Evolutionary conservation across 2,797 vertebrate species (phyloP).

Genomic region (Psittacula echo): DNA sequence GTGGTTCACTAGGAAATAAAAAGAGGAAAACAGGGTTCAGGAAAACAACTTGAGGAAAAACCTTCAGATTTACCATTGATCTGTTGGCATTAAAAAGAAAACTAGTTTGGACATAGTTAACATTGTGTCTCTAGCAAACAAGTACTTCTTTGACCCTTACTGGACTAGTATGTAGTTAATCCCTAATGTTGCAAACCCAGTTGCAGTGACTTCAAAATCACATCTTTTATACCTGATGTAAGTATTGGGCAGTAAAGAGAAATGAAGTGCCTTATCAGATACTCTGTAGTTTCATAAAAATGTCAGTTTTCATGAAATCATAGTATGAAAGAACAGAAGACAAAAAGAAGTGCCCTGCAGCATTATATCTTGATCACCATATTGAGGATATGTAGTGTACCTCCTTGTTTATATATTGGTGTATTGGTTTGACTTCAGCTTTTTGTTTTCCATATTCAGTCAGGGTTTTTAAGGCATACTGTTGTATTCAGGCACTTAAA

Average conservation of each 20-base stretch:
- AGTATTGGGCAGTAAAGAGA: not conserved
- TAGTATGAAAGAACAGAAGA: not conserved
- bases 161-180: not conserved
- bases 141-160: not conserved
- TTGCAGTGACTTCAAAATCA: not conserved
- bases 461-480: not conserved
- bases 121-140: not conserved
- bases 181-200: not conserved
- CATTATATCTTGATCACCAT: not conserved
- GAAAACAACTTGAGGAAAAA: not conserved
- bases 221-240: not conserved
- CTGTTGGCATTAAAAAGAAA: not conserved
- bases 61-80: not conserved
- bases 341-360: not conserved
- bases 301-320: fast-evolving
- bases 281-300: not conserved
- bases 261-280: not conserved
- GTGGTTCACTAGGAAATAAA: not conserved
- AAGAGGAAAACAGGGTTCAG: not conserved
- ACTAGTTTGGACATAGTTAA: not conserved
- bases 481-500: not conserved
- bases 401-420: fast-evolving
- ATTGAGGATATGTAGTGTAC: not conserved
- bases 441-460: not conserved
- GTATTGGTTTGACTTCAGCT: not conserved